phyloP scores from a whole-genome alignment of 2,888 invertebrate species.

The Beris chalybata region DNA sequence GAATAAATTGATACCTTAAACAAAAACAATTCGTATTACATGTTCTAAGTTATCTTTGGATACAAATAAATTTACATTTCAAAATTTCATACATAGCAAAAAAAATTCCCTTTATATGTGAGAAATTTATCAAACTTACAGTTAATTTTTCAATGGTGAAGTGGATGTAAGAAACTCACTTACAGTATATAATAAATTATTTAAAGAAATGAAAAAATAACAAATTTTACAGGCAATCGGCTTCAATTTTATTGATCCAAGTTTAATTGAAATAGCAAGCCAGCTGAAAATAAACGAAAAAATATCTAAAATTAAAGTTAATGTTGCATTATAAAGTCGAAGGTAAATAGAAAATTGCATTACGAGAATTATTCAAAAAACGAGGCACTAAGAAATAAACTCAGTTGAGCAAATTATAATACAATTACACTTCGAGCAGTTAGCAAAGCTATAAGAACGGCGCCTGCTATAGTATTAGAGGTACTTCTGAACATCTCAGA shows the following conservation, averaged over 20 bases:
- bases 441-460: too few species aligned
- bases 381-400: too few species aligned
- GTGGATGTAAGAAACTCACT: neutral
- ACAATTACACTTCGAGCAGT: too few species aligned
- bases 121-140: conserved; percentile 24
- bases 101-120: conserved; percentile 10
- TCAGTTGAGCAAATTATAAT: too few species aligned
- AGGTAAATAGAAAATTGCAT: too few species aligned
- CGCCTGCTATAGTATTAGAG: too few species aligned
- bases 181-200: conserved; percentile 1
- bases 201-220: conserved; percentile 4
- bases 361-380: too few species aligned
- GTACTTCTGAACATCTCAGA: too few species aligned
- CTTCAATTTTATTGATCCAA: conserved; percentile 6
- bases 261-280: neutral
- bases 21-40: too few species aligned
- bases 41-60: conserved; percentile 27
- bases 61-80: conserved; percentile 19
- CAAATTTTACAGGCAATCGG: neutral
- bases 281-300: conserved; percentile 8
- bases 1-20: too few species aligned
- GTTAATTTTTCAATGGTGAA: conserved; percentile 13
- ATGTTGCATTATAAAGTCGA: too few species aligned
- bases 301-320: too few species aligned
- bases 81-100: conserved; percentile 24